A percentile compares a stretch with the other conserved stretches of the same genome.
Evolutionary conservation across 2,797 vertebrate species (phyloP).

Genomic region (Alca torda): DNA sequence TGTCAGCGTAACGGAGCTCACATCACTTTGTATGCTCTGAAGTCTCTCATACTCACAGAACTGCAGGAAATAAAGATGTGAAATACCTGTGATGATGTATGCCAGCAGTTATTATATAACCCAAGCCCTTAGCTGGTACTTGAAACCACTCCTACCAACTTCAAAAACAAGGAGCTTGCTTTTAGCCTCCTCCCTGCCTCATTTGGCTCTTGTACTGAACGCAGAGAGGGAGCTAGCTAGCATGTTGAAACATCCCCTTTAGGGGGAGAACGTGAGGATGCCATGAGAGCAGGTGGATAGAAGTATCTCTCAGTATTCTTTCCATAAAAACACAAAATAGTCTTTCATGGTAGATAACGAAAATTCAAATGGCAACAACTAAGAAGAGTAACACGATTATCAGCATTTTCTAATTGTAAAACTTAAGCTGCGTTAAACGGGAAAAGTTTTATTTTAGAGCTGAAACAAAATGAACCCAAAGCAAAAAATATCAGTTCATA

Average conservation of each 20-base stretch:
- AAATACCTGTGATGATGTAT: neutral
- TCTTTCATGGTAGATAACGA: neutral
- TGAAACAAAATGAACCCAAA: neutral
- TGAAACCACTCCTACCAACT: slow-evolving; percentile 25
- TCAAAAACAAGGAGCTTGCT: neutral
- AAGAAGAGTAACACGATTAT: neutral
- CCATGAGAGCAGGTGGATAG: neutral
- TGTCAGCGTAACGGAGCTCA: neutral
- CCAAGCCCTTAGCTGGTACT: neutral
- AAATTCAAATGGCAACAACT: neutral
- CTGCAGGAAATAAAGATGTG: neutral
- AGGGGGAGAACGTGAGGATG: neutral
- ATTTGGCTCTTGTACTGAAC: neutral
- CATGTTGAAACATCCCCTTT: neutral
- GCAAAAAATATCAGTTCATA: neutral
- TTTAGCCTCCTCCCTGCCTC: neutral
- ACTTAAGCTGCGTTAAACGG: neutral
- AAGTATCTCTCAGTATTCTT: neutral
- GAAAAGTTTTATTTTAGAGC: neutral
- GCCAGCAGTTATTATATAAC: slow-evolving; percentile 4
- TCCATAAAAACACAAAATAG: neutral
- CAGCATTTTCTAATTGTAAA: neutral
- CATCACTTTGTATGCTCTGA: neutral
- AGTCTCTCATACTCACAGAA: neutral
- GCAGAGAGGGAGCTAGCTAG: neutral